Percentiles rank a stretch among this genome's conserved stretches.
These are phyloP conservation scores for Cryptophagus acutangulus DNA, from an alignment of 2,888 invertebrate genomes.

Conservation along the genomic window DNA sequence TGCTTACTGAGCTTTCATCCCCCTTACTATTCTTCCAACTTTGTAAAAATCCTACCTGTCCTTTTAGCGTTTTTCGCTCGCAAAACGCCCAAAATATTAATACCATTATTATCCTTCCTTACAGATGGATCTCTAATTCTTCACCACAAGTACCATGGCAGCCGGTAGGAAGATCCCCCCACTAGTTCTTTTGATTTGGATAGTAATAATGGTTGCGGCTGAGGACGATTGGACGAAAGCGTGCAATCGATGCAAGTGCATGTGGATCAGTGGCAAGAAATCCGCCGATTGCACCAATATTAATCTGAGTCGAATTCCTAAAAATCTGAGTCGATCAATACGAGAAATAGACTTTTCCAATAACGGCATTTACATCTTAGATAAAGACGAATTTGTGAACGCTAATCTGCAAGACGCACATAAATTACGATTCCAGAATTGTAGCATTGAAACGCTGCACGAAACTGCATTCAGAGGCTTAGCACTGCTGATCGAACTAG, in stretches of 20 bases:
- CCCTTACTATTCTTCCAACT: constrained; percentile 6
- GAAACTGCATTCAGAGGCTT: constrained; percentile 71
- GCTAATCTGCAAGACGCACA: constrained; percentile 74
- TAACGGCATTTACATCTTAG: constrained; percentile 63
- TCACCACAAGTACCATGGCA: neutral
- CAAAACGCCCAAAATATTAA: neutral
- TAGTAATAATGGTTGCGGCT: constrained; percentile 43
- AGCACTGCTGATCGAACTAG: constrained; percentile 74
- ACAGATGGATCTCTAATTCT: neutral
- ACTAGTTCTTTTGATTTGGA: constrained; percentile 5
- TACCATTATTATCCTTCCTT: constrained; percentile 2
- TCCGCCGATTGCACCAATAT: constrained; percentile 68
- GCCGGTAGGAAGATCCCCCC: neutral
- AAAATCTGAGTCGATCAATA: constrained; percentile 65
- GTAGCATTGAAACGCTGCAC: constrained; percentile 68
- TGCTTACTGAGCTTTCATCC: constrained; percentile 21
- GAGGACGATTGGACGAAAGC: constrained; percentile 56
- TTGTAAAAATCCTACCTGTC: constrained; percentile 7
- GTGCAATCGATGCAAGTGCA: constrained; percentile 67
- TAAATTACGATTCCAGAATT: constrained; percentile 70
- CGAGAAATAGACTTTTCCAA: constrained; percentile 68
- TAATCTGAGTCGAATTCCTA: constrained; percentile 62
- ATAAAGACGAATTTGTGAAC: constrained; percentile 62
- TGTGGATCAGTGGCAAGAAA: constrained; percentile 81
- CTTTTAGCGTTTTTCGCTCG: constrained; percentile 5